Evolutionary conservation across 2,113 vertebrate species (phyloP).

Genomic region (Eudorcas thomsonii): DNA sequence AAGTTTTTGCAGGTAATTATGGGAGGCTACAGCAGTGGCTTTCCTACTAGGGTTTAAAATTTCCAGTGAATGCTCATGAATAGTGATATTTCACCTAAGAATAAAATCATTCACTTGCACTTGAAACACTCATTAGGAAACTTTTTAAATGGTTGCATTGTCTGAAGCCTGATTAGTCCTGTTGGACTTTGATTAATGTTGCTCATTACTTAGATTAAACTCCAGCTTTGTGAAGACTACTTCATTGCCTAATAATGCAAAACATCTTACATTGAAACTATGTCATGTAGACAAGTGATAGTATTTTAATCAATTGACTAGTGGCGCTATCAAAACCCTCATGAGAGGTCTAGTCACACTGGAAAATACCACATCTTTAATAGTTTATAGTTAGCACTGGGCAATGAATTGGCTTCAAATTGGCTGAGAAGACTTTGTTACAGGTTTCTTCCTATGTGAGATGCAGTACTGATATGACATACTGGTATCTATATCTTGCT

Average conservation of each 20-base stretch:
- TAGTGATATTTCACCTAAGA: conserved; percentile 40
- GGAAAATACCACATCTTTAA: conserved; percentile 26
- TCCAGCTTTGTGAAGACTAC: conserved; percentile 57
- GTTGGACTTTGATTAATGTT: conserved; percentile 69
- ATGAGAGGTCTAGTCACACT: conserved; percentile 37
- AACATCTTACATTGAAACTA: conserved; percentile 49
- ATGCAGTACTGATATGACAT: neutral
- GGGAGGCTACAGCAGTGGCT: neutral
- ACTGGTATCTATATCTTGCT: neutral
- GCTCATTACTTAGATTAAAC: conserved; percentile 69
- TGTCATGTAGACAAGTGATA: conserved; percentile 61
- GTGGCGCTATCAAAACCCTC: conserved; percentile 15
- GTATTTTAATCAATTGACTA: conserved; percentile 65
- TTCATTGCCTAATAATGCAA: conserved; percentile 52
- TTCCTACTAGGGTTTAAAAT: neutral
- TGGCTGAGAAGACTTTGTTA: neutral
- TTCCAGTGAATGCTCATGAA: conserved; percentile 30
- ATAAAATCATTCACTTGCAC: conserved; percentile 30
- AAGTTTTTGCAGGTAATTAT: conserved; percentile 47
- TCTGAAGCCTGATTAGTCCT: conserved; percentile 52
- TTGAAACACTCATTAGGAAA: conserved; percentile 66
- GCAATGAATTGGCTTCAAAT: neutral
- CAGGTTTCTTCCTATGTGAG: neutral
- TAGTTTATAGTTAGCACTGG: conserved; percentile 19
- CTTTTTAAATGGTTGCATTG: conserved; percentile 56